phyloP scores from a whole-genome alignment of 2,797 vertebrate species.

The Scolopax bukidnonensis region DNA sequence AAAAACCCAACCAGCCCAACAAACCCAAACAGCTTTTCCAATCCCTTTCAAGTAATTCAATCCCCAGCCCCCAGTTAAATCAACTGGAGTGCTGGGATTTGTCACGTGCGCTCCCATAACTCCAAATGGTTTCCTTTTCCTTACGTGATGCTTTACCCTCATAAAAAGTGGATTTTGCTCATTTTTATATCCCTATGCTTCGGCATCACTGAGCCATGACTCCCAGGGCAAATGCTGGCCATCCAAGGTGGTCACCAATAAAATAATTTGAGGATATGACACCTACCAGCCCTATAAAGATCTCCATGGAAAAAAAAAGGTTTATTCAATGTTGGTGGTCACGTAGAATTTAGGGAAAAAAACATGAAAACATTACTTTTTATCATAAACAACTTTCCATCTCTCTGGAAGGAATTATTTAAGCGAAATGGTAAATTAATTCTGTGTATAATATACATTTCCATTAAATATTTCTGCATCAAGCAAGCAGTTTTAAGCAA shows the following conservation, averaged over 20 bases:
- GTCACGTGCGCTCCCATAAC: neutral
- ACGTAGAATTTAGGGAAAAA: neutral
- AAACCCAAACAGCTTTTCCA: neutral
- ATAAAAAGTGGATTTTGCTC: accelerated
- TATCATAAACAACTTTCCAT: neutral
- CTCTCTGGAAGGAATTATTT: neutral
- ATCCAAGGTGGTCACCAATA: neutral
- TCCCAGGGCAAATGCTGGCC: neutral
- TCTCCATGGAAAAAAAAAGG: neutral
- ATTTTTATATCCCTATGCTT: neutral
- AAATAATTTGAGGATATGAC: neutral
- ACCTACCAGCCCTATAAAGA: neutral
- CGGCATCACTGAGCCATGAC: accelerated
- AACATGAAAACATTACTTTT: neutral
- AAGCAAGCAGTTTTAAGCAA: neutral
- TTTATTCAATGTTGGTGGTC: neutral
- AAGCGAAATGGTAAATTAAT: neutral
- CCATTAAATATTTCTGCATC: conserved; percentile 7
- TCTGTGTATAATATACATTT: neutral
- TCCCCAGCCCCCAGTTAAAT: neutral
- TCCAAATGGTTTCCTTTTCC: neutral
- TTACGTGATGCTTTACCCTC: neutral
- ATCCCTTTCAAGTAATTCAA: neutral
- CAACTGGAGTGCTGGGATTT: neutral
- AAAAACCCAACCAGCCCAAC: neutral